Evolutionary conservation across 35 echinoderm and acorn worm genomes (phyloP).

Genomic region (Ptychodera flava): DNA sequence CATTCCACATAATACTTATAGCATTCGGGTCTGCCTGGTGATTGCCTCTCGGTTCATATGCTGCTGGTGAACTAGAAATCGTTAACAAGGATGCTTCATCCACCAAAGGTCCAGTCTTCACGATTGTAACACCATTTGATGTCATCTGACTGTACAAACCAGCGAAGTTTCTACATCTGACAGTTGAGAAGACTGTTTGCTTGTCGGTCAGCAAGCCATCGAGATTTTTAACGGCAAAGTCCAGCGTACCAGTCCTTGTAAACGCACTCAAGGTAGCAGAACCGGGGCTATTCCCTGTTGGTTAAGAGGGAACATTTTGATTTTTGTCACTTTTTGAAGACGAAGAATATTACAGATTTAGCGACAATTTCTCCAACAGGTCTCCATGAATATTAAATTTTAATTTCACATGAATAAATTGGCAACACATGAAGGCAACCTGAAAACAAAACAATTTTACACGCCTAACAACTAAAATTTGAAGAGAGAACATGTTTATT

Average conservation of each 20-base stretch:
- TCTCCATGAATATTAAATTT: no score
- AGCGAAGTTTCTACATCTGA: slow-evolving; percentile 22
- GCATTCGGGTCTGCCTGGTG: slow-evolving; percentile 10
- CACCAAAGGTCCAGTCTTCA: background rate
- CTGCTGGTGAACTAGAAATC: background rate
- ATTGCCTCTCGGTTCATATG: slow-evolving; percentile 3
- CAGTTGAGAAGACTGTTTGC: background rate
- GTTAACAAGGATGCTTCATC: slow-evolving; percentile 7
- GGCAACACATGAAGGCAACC: no score
- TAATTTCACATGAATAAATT: no score
- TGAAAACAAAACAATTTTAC: no score
- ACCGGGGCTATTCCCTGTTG: background rate
- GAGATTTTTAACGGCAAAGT: background rate
- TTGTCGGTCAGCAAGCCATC: background rate
- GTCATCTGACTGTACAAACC: background rate
- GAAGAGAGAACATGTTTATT: no score
- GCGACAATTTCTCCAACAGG: no score
- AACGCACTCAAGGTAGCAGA: background rate
- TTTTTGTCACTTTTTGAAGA: no score
- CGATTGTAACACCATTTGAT: slow-evolving; percentile 23
- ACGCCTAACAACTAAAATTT: no score
- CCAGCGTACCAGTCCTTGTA: background rate
- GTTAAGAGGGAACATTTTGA: no score
- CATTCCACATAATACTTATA: slow-evolving; percentile 26
- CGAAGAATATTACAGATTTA: no score